Base-by-base conservation (phyloP, 2,113 vertebrate species). In the Oenanthe melanoleuca region DNA sequence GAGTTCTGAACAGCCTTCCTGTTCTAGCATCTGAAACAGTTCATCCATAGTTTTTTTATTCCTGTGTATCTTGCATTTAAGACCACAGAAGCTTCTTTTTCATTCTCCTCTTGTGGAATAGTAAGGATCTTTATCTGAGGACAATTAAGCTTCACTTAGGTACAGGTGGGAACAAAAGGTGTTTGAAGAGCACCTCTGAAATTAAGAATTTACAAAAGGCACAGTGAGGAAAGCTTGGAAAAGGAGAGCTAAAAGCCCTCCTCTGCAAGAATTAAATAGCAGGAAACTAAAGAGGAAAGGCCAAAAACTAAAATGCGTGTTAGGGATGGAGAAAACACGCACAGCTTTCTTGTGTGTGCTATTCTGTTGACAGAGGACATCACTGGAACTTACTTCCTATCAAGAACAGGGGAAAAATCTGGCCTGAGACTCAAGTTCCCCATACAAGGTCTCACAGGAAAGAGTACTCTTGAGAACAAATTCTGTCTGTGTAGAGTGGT, bases 1-100 rank as follows among this genome's bases (percentile, higher is more conserved):
- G 88, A 93, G 75, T 86, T 88, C 86, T 86, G 69, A 93, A 73
- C 67, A 94, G 74, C 71, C 80, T 95, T 91, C 71, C 55, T 88
- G 6, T 81, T 95, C 67, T 45, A 92, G 52, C 52, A 52, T 91
- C 73, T 93, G 84, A 95, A 79, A 91, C 0, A 2, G 59, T 81
- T 92, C 13, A 6, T 38, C 72, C 49, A 24, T 70, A 29, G 22
- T 28, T 77, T 86, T 83, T 86, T n/a, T 73, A 89, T 70, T 63
- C 47, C 25, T 2, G 1, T 65, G 5, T 61, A 52, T 70, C 71
- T 89, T 64, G 25, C 25, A 29, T 71, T 75, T 75, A 81, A 96
- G 70, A 45, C 29, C 44, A 60, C 9, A 19, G 44, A 67, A 72
- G 8, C 33, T 14, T 81, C 31, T 59, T 6, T 83, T 79, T 92